Evolutionary conservation across 2,797 vertebrate genomes (phyloP).

Genomic region (Tapirus indicus): DNA sequence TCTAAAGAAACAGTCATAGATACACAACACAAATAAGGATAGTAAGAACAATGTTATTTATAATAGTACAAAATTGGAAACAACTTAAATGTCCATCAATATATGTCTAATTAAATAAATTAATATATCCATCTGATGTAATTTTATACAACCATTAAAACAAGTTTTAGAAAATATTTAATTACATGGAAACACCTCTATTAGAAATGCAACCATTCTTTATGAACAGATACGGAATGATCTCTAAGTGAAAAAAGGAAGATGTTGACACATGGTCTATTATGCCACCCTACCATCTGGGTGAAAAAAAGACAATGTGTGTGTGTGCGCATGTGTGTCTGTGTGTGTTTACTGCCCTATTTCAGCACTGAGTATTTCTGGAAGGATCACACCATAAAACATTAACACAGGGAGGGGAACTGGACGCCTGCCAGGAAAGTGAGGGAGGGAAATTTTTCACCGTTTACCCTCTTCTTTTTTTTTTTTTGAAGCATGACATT

Average conservation of each 20-base stretch:
- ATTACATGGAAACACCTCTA: not conserved
- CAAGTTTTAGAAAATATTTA: not conserved
- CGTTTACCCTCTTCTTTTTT: not conserved
- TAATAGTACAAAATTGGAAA: not conserved
- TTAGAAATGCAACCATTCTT: not conserved
- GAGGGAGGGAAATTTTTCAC: not conserved
- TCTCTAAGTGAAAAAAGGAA: not conserved
- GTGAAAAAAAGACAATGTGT: not conserved
- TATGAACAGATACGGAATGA: not conserved
- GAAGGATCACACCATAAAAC: not conserved
- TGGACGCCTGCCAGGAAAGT: not conserved
- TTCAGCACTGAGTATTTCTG: not conserved
- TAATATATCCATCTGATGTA: not conserved
- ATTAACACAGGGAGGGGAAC: not conserved
- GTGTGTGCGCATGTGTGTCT: not conserved
- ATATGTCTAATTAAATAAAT: not conserved
- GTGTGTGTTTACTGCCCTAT: not conserved
- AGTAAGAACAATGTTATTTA: not conserved
- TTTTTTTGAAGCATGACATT: not conserved
- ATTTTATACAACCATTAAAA: not conserved
- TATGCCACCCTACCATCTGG: not conserved
- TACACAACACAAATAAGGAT: not conserved
- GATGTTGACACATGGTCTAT: not conserved
- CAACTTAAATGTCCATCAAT: not conserved
- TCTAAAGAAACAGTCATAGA: not conserved